Conservation (phyloP, 92 coral and sea anemone genomes). For the Siderastrea siderea region DNA sequence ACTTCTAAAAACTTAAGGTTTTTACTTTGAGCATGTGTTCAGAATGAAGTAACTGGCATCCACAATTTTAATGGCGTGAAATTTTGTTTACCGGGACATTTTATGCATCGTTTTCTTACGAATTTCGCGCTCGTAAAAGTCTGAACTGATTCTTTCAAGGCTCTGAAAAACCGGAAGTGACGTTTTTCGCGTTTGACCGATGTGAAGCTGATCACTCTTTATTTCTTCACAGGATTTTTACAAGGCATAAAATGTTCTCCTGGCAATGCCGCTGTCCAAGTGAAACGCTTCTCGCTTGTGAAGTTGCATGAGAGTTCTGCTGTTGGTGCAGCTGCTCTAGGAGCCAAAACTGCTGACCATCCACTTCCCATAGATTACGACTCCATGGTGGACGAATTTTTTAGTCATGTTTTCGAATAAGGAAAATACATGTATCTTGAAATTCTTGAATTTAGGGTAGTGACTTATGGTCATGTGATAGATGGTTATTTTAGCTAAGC, state of each 20-base stretch:
- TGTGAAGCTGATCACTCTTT: background rate
- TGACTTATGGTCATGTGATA: background rate
- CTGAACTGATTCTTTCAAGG: too few relatives aligned
- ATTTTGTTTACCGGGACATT: too few relatives aligned
- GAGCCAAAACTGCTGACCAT: slow-evolving; percentile 82
- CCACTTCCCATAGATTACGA: slow-evolving; percentile 83
- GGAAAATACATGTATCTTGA: background rate
- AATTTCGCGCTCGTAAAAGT: too few relatives aligned
- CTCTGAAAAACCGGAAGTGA: too few relatives aligned
- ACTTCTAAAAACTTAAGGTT: too few relatives aligned
- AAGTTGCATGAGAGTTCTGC: slow-evolving; percentile 83
- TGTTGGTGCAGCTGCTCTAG: slow-evolving; percentile 96
- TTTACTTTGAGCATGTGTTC: too few relatives aligned
- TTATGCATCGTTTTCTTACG: too few relatives aligned
- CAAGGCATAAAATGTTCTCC: slow-evolving; percentile 67
- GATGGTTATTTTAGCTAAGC: too few relatives aligned
- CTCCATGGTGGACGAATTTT: slow-evolving; percentile 81
- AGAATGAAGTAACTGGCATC: too few relatives aligned
- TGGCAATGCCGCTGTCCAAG: slow-evolving; percentile 33
- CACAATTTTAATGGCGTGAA: too few relatives aligned
- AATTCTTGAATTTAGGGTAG: background rate
- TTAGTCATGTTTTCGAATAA: slow-evolving; percentile 42
- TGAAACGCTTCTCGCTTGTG: slow-evolving; percentile 76
- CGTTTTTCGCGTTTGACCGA: too few relatives aligned
- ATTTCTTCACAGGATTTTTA: slow-evolving; percentile 79